phyloP scores from a whole-genome alignment of 2,888 invertebrate species.

The Peribatodes rhomboidaria region DNA sequence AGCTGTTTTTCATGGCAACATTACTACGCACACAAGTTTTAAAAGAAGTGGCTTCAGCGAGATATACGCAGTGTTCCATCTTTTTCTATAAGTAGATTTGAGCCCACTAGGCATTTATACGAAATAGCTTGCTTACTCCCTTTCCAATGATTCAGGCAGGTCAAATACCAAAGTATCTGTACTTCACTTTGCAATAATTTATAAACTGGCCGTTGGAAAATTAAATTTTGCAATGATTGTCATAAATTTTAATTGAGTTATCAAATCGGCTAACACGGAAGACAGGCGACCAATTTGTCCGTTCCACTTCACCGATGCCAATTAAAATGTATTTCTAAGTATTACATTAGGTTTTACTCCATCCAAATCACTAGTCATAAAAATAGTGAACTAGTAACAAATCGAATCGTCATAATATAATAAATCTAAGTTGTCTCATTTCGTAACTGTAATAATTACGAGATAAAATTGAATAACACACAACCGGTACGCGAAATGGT shows the following conservation, averaged over 20 bases:
- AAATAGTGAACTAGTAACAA: conserved; percentile 46
- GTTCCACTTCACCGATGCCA: conserved; percentile 36
- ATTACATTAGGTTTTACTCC: conserved; percentile 37
- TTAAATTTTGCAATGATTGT: conserved; percentile 20
- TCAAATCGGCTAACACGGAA: conserved; percentile 25
- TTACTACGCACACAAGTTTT: too few relatives aligned
- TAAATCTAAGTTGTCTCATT: conserved; percentile 57
- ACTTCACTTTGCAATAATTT: not conserved
- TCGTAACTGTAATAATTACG: conserved; percentile 54
- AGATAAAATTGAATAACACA: conserved; percentile 73
- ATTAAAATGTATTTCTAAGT: conserved; percentile 34
- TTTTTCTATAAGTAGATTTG: too few relatives aligned
- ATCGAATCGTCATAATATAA: conserved; percentile 49
- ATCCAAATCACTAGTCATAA: conserved; percentile 37
- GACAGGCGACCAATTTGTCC: conserved; percentile 27
- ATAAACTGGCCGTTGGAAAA: conserved; percentile 20
- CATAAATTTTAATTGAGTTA: not conserved
- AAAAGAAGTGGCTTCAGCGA: too few relatives aligned
- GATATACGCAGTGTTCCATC: too few relatives aligned
- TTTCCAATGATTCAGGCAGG: too few relatives aligned
- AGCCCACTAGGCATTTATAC: too few relatives aligned
- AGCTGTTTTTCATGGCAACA: too few relatives aligned
- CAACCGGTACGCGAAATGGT: conserved; percentile 73
- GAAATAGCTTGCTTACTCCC: too few relatives aligned
- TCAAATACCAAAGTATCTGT: not conserved